Conservation (phyloP, 2,888 invertebrate genomes). For the Tetramorium bicarinatum region DNA sequence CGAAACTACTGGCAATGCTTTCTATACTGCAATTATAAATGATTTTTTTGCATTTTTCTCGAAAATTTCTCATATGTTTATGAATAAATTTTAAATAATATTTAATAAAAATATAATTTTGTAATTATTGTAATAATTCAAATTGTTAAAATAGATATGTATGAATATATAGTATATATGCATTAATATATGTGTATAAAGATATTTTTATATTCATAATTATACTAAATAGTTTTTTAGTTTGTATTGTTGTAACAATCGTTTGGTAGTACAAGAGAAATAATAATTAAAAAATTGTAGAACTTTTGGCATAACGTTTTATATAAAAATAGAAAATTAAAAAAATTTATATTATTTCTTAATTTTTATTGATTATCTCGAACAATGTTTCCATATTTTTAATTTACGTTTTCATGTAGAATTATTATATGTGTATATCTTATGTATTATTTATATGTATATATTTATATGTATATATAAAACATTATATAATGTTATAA, state of each 20-base stretch:
- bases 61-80: conserved; percentile 61
- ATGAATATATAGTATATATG: neutral
- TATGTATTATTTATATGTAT: too few relatives aligned
- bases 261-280: neutral
- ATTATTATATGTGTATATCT: neutral
- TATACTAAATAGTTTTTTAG: neutral
- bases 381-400: neutral
- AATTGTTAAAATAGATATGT: neutral
- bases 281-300: neutral
- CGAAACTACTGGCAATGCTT: conserved; percentile 57
- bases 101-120: neutral
- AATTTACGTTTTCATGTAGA: neutral
- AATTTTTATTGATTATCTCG: neutral
- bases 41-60: conserved; percentile 78
- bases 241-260: too few relatives aligned
- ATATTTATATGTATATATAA: too few relatives aligned
- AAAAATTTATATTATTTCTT: neutral
- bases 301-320: neutral
- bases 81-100: conserved; percentile 9
- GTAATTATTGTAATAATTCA: neutral
- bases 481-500: too few relatives aligned
- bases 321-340: neutral
- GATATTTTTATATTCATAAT: neutral
- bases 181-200: neutral
- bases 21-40: conserved; percentile 72